Evolutionary conservation across 30 jellyfish, hydroid and myxozoan genomes (phyloP).

Genomic region (Aurelia coerulea): DNA sequence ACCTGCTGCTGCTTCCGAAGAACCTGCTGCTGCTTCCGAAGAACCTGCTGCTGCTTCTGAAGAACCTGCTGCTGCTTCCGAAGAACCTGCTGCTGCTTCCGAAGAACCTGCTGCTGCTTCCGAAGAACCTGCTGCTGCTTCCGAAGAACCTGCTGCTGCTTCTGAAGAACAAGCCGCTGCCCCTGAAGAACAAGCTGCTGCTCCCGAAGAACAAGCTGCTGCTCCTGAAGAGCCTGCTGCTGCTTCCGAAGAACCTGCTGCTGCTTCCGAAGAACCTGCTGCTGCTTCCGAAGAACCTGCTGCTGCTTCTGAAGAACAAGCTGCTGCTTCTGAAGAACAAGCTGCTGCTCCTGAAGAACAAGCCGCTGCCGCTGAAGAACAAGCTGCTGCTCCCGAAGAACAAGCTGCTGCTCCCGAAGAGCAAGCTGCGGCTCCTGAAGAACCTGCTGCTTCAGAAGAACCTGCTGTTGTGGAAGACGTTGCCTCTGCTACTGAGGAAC

Average conservation of each 20-base stretch:
- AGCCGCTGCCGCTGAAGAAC: conserved; percentile 17
- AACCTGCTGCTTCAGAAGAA: too few species aligned
- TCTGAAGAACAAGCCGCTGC: conserved; percentile 36
- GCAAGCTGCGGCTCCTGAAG: conserved; percentile 27
- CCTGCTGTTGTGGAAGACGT: conserved; percentile 17
- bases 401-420: conserved; percentile 28
- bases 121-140: conserved; percentile 34
- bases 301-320: conserved; percentile 20
- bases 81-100: conserved; percentile 13
- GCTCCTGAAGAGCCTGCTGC: conserved; percentile 35
- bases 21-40: conserved; percentile 5
- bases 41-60: background rate
- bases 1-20: too few species aligned
- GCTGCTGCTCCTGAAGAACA: conserved; percentile 38
- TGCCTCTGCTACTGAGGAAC: background rate
- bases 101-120: conserved; percentile 21
- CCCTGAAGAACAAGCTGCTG: conserved; percentile 31
- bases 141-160: conserved; percentile 31
- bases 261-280: background rate
- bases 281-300: background rate
- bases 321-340: conserved; percentile 19
- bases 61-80: background rate
- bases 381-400: conserved; percentile 31
- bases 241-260: background rate
- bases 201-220: conserved; percentile 16